Base-by-base conservation (phyloP, 2,888 invertebrate species). In the Electrophaes corylata region DNA sequence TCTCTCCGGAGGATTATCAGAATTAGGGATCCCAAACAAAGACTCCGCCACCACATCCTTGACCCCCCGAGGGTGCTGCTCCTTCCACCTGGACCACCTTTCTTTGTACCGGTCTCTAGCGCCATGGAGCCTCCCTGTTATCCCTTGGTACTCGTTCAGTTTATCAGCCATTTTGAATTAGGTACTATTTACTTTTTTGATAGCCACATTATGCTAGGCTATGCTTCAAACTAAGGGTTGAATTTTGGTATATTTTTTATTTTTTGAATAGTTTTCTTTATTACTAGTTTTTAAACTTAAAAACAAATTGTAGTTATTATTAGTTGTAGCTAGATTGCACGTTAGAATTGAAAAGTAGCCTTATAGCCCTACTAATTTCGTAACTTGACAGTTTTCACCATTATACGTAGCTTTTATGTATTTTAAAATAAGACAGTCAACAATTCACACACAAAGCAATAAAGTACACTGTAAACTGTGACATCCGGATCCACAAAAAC, bases 141-240 rank as follows among this genome's bases (percentile, higher is more conserved):
- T 85, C 0, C 97, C 96, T 78, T 96, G 95, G 79, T 97, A 97
- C 69, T 96, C 95, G 73, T 96, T 93, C 51, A 97, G 83, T 81
- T 97, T 97, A 67, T 96, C 96, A 75, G 95, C 94, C 94, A 94
- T 95, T 67, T 68, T 35, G 26, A 12, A n/a, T 31, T 45, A 16
- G n/a, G n/a, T 8, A 29, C 4, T 4, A 2, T 16, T 49, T 29
- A 49, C 40, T 12, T 49, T 41, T 39, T 56, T 35, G 41, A 11
- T 16, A 18, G 31, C 33, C 2, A 37, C 18, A 47, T 43, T 37
- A 43, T 12, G 8, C n/a, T n/a, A n/a, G n/a, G n/a, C n/a, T n/a
- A n/a, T n/a, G n/a, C n/a, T n/a, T n/a, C n/a, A n/a, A n/a, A n/a
- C n/a, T n/a, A n/a, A n/a, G n/a, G n/a, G n/a, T n/a, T n/a, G n/a